A percentile compares a stretch with the other conserved stretches of the same genome.
phyloP scores from a whole-genome alignment of 2,888 invertebrate species.

The Drosophila mercatorum region DNA sequence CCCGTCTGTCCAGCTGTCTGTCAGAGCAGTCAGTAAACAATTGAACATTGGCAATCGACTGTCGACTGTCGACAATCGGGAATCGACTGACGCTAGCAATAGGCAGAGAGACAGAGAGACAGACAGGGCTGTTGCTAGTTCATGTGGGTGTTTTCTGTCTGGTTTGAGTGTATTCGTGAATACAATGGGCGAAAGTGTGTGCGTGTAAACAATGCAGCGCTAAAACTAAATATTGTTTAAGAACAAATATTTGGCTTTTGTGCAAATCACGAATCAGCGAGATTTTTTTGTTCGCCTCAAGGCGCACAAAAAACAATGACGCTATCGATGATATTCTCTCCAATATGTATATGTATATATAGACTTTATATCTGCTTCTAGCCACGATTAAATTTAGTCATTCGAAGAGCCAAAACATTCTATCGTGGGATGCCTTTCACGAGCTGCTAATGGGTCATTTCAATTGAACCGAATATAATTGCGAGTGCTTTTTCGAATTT shows the following conservation, averaged over 20 bases:
- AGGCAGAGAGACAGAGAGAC: neutral
- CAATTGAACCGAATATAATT: slow-evolving; percentile 65
- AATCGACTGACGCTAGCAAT: slow-evolving; percentile 36
- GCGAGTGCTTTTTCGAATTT: slow-evolving; percentile 11
- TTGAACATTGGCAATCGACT: slow-evolving; percentile 56
- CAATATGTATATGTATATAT: slow-evolving; percentile 13
- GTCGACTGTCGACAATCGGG: slow-evolving; percentile 37
- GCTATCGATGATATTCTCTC: slow-evolving; percentile 60
- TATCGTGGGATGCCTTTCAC: slow-evolving; percentile 66
- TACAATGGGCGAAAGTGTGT: slow-evolving; percentile 43
- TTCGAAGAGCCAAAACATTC: slow-evolving; percentile 29
- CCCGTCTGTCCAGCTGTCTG: neutral
- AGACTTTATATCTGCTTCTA: slow-evolving; percentile 17
- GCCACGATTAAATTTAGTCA: slow-evolving; percentile 59
- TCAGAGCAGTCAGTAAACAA: slow-evolving; percentile 61
- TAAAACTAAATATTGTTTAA: slow-evolving; percentile 79
- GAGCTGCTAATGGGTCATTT: slow-evolving; percentile 81
- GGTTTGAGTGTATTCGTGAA: slow-evolving; percentile 32
- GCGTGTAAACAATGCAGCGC: slow-evolving; percentile 75
- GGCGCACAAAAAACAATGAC: slow-evolving; percentile 60
- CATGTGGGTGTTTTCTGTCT: slow-evolving; percentile 42
- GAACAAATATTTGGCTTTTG: slow-evolving; percentile 77
- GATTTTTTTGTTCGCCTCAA: slow-evolving; percentile 26
- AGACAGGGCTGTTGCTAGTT: slow-evolving; percentile 54
- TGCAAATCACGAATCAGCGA: slow-evolving; percentile 73